Conservation (phyloP, 1,140 invertebrate species). For the Nasonia longicornis region DNA sequence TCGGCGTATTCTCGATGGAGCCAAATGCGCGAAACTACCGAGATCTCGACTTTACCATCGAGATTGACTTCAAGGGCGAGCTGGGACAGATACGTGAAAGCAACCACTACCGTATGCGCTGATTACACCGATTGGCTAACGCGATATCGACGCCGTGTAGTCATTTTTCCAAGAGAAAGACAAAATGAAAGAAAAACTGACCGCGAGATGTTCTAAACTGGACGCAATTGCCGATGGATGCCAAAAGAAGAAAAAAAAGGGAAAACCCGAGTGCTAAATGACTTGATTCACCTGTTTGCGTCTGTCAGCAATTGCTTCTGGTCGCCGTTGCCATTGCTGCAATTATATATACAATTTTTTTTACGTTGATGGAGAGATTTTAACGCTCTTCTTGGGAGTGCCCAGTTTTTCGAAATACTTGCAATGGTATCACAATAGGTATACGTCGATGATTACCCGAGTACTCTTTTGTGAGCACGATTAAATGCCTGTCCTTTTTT, state of each 20-base stretch:
- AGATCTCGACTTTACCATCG: constrained; percentile 95
- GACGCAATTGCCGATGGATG: constrained; percentile 31
- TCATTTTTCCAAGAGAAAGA: constrained; percentile 16
- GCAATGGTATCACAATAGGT: constrained; percentile 41
- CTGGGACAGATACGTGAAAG: constrained; percentile 89
- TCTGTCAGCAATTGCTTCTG: constrained; percentile 34
- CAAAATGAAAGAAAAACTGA: constrained; percentile 33
- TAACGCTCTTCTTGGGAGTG: not conserved
- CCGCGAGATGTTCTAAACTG: constrained; percentile 39
- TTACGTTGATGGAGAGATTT: constrained; percentile 21
- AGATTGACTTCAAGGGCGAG: constrained; percentile 95
- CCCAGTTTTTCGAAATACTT: constrained; percentile 33
- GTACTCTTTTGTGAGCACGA: constrained; percentile 37
- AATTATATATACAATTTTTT: constrained; percentile 37
- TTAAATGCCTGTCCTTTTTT: constrained; percentile 23
- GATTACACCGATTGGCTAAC: constrained; percentile 60
- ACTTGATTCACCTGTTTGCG: constrained; percentile 15
- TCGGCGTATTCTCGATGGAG: constrained; percentile 91
- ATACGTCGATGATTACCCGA: constrained; percentile 28
- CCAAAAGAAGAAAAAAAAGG: constrained; percentile 29
- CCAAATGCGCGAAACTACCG: constrained; percentile 97
- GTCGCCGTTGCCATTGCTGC: constrained; percentile 8
- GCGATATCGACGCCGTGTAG: constrained; percentile 16
- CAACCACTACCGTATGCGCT: constrained; percentile 98
- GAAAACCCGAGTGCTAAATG: constrained; percentile 21